phyloP scores from a whole-genome alignment of 2,113 vertebrate species.

The Machaerirhynchus nigripectus region DNA sequence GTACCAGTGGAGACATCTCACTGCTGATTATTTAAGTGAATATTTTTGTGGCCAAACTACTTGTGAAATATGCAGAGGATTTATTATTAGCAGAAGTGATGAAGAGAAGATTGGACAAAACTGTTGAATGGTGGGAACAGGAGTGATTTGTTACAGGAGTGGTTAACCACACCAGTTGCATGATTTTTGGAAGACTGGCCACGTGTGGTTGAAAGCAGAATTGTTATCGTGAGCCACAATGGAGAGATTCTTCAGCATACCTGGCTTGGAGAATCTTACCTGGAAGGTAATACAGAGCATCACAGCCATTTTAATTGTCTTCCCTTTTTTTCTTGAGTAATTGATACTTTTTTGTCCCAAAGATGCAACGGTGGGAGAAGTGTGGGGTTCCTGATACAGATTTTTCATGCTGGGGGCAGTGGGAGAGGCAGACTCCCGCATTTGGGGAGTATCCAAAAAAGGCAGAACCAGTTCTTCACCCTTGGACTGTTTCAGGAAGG shows the following conservation, averaged over 20 bases:
- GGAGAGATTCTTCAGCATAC: neutral
- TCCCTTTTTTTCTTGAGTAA: neutral
- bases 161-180: neutral
- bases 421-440: neutral
- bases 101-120: neutral
- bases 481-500: neutral
- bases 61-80: neutral
- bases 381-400: neutral
- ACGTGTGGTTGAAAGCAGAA: neutral
- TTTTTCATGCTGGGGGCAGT: neutral
- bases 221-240: accelerated
- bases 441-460: neutral
- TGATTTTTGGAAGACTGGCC: neutral
- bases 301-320: neutral
- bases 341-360: neutral
- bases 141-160: neutral
- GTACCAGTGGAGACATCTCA: neutral
- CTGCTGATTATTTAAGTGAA: constrained; percentile 26
- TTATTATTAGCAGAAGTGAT: neutral
- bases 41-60: constrained; percentile 2
- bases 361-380: neutral
- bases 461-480: neutral
- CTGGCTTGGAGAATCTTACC: neutral
- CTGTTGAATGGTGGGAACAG: neutral
- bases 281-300: neutral